These are phyloP conservation scores for Prionailurus bengalensis DNA, from an alignment of 2,113 vertebrate genomes.

Conservation along the genomic window DNA sequence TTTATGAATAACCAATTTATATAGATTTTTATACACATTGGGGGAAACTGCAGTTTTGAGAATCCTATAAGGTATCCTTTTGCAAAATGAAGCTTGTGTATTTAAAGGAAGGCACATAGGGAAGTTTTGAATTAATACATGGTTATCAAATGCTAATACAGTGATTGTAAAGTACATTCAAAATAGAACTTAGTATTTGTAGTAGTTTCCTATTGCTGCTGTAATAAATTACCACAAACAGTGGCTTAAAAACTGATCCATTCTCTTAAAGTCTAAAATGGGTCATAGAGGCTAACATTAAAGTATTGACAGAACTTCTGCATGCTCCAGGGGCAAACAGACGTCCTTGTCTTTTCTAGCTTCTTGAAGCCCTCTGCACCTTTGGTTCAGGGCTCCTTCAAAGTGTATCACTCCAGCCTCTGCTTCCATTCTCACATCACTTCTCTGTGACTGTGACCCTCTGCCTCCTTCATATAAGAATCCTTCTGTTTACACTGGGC, in stretches of 20 bases:
- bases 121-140: slow-evolving; percentile 20
- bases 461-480: neutral
- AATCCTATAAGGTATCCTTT: neutral
- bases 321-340: neutral
- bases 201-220: neutral
- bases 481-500: neutral
- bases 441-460: neutral
- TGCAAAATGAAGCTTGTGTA: neutral
- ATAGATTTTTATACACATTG: neutral
- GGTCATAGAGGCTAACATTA: neutral
- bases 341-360: neutral
- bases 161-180: neutral
- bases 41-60: neutral
- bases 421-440: neutral
- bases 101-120: neutral
- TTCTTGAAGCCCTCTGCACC: neutral
- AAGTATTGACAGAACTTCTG: neutral
- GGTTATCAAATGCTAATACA: neutral
- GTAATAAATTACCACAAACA: neutral
- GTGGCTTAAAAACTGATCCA: neutral
- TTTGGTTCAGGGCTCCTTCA: neutral
- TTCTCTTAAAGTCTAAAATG: neutral
- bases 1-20: slow-evolving; percentile 28
- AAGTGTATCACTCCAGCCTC: neutral
- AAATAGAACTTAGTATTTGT: neutral